phyloP scores from a whole-genome alignment of 2,797 vertebrate species.

The Gadopsis bispinosus region DNA sequence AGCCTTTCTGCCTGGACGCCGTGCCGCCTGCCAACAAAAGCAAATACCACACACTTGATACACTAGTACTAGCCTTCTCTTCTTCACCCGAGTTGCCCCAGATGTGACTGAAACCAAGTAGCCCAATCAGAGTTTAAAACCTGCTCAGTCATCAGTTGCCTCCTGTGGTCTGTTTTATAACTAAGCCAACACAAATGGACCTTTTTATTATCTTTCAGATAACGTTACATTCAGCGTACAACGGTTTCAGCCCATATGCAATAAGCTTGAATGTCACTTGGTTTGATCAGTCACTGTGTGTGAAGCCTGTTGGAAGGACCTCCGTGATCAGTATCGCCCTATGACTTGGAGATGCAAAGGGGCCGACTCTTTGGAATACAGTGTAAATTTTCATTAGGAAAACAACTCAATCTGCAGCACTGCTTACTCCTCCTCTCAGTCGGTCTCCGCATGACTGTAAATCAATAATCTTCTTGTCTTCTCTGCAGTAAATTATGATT shows the following conservation, averaged over 20 bases:
- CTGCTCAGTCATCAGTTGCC: neutral
- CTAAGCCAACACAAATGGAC: neutral
- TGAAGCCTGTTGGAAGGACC: neutral
- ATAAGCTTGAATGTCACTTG: neutral
- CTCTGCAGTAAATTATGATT: conserved; percentile 16
- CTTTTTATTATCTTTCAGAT: no score
- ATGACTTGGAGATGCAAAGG: neutral
- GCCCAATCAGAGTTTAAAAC: neutral
- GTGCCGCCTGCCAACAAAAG: conserved; percentile 86
- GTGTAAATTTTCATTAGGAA: neutral
- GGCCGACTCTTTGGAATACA: neutral
- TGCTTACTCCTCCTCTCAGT: neutral
- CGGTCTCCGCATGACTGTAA: neutral
- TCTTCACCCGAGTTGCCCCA: neutral
- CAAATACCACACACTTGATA: neutral
- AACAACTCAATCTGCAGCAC: neutral
- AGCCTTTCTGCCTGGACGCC: conserved; percentile 91
- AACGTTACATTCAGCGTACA: neutral
- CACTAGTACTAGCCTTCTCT: neutral
- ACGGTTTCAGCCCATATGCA: neutral
- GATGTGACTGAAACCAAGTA: neutral
- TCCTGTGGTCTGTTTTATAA: neutral
- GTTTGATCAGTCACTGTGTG: neutral
- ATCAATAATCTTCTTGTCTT: neutral
- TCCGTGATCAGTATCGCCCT: neutral